Evolutionary conservation across 1,140 invertebrate species (phyloP).

Genomic region (Acyrthosiphon pisum): DNA sequence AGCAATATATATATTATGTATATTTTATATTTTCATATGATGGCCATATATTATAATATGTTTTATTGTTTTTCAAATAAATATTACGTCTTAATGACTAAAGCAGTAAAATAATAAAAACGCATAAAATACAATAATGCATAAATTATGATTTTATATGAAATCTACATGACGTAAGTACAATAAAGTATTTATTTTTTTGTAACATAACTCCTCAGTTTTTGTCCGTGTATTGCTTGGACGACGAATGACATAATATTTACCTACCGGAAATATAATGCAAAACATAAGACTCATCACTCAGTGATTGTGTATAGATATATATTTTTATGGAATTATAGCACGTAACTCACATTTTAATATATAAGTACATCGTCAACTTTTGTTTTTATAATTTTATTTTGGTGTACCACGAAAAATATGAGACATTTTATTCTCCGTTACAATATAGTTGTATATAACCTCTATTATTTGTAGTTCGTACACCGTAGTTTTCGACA

Average conservation of each 20-base stretch:
- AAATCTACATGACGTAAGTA: neutral
- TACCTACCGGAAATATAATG: neutral
- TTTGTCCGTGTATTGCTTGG: neutral
- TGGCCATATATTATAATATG: neutral
- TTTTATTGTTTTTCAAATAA: neutral
- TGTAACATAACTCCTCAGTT: neutral
- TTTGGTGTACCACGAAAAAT: neutral
- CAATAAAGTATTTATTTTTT: neutral
- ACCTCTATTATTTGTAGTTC: neutral
- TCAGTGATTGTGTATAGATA: neutral
- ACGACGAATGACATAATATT: neutral
- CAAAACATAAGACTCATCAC: neutral
- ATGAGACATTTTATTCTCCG: neutral
- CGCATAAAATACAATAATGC: neutral
- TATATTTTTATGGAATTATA: neutral
- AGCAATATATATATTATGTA: neutral
- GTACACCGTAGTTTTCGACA: neutral
- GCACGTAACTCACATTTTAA: neutral
- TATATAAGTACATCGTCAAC: neutral
- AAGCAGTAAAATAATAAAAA: neutral
- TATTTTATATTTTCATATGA: neutral
- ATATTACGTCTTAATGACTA: neutral
- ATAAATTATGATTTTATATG: neutral
- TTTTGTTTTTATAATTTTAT: neutral
- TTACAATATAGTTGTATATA: neutral